Evolutionary conservation across 2,888 invertebrate genomes (phyloP), one percentile per base, ranked within the genome.

Genomic region (Lochmaea crataegi): DNA sequence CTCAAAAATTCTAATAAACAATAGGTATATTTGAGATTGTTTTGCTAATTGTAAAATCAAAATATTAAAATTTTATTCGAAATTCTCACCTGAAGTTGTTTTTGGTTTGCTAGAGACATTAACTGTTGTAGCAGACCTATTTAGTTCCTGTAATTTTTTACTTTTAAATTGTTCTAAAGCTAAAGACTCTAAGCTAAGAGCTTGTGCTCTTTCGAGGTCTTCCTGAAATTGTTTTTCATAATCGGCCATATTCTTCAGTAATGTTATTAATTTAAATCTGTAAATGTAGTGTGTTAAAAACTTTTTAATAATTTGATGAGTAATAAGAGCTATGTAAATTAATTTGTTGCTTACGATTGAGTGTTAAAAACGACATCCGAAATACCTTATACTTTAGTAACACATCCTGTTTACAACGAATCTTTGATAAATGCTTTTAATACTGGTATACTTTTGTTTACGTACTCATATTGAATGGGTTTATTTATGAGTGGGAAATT

Each of bases 141-240:
- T 83, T 68, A 85, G 77, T 78, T 86, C 84, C 75, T 85, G 84
- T 67, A 86, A 70, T 71, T 90, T 88, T 86, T 92, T 94, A 86
- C 92, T 91, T 77, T 93, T 90, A 86, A 94, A 95, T 84, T 94
- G 93, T 83, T 96, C 95, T 78, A 95, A 88, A 56, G 95, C 95
- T 79, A 95, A 89, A 83, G 94, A 94, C 88, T 96, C 96, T 83
- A 96, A 88, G 87, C 96, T 96, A 64, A 96, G 88, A 67, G 96
- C 95, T 85, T 94, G 94, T 1, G 96, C 96, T 86, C 93, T 92
- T 87, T 96, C 96, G 85, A 96, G 88, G 84, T 96, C 96, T 77
- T 94, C 94, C 89, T 94, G 91, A 84, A 94, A 95, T 87, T 95
- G 93, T 82, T 92, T 91, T 83, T 95, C 95, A 88, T 92, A 93